Base-by-base conservation (phyloP, 92 coral and sea anemone species). In the Galaxea fascicularis region DNA sequence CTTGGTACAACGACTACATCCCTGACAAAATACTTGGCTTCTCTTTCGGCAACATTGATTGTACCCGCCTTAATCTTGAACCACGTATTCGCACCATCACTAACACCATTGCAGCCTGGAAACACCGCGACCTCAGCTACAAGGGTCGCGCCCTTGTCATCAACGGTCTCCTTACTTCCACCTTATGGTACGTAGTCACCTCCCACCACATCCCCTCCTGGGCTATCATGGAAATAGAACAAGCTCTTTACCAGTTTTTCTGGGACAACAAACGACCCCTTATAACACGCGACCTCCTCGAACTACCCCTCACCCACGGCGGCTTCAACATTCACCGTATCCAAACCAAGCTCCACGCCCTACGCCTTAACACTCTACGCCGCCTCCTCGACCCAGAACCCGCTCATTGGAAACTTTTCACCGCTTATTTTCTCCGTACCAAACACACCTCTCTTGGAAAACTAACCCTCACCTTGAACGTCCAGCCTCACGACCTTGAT, bases 311-410 rank as follows among this genome's bases (percentile, higher is more conserved):
- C 0, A 0, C 12, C 7, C 26, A 65, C 2, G 84, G 84, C 11
- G 84, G 84, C 10, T 65, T 79, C 3, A 79, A 76, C 54, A 35
- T 76, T 0, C 80, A 15, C 4, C 49, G 54, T 0, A 27, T 76
- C 0, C 21, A n/a, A 22, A 76, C 67, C 0, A 76, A 59, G 22
- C 17, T 76, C 20, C 3, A 8, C 11, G 30, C 56, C 8, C 28
- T 65, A 1, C 41, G 60, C 7, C 46, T 64, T 0, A 79, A 65
- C 65, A 64, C 84, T 0, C 46, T 79, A 0, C 16, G 39, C 4
- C 17, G 62, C 4, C 26, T 79, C 0, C 46, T 44, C 3, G 1
- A 22, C 12, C 18, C 25, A 3, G 59, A 79, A 7, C 49, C 10
- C 10, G 69, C 67, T 7, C 81, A 56, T 4, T 28, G 69, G 84